Percentiles rank a stretch among this genome's conserved stretches.
Conservation (phyloP, 2,113 vertebrate genomes). For the Calypte anna region DNA sequence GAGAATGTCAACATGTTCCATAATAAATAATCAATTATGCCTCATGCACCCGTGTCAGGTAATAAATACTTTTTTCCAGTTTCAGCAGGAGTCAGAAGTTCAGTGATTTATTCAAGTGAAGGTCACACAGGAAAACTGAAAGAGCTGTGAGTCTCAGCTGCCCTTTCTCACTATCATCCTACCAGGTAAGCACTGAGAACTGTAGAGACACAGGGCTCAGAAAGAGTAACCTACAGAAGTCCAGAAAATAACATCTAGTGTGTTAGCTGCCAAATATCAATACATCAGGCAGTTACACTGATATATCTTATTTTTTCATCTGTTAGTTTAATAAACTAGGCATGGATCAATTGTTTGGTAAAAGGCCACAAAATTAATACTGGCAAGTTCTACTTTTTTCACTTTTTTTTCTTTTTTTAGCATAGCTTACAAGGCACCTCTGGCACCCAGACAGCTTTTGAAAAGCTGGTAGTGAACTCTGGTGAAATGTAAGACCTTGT, state of each 20-base stretch:
- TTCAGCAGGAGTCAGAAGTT: neutral
- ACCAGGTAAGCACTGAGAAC: neutral
- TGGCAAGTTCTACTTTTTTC: neutral
- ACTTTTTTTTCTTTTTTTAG: neutral
- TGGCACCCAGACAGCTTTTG: neutral
- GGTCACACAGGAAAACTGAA: conserved; percentile 8
- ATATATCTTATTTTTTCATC: neutral
- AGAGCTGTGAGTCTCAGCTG: conserved; percentile 1
- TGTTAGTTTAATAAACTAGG: neutral
- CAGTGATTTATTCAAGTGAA: neutral
- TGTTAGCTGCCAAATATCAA: neutral
- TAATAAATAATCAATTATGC: neutral
- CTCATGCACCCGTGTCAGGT: neutral
- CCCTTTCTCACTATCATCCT: neutral
- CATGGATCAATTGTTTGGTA: neutral
- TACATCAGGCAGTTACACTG: neutral
- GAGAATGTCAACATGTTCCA: neutral
- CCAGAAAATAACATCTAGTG: neutral
- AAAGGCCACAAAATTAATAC: neutral
- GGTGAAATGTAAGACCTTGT: neutral
- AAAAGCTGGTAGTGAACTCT: neutral
- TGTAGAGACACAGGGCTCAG: neutral
- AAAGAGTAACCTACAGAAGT: neutral
- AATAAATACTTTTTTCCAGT: neutral
- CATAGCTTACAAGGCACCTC: neutral